Conservation (phyloP, 2,113 vertebrate species). For the Dipodomys ordii region DNA sequence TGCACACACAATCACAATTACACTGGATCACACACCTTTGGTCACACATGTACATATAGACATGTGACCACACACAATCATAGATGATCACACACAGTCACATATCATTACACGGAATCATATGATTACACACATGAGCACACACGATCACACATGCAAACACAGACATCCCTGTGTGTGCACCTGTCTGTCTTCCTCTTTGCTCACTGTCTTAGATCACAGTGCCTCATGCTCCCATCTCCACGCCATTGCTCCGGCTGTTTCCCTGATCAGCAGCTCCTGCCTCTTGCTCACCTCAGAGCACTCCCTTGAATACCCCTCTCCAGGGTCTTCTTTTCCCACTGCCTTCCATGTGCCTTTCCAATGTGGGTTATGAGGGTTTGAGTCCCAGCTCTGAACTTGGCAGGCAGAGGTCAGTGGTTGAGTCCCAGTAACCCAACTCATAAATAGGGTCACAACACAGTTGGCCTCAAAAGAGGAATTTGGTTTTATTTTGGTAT, state of each 20-base stretch:
- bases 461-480: neutral
- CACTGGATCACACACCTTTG: too few species aligned
- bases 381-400: neutral
- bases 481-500: neutral
- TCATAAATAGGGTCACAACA: neutral
- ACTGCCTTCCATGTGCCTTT: fast-evolving
- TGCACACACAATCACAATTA: too few species aligned
- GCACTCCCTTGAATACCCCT: fast-evolving
- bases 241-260: fast-evolving
- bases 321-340: neutral
- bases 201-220: neutral
- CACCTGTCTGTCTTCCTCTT: neutral
- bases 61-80: too few species aligned
- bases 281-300: neutral
- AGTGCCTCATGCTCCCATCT: too few species aligned
- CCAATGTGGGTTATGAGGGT: neutral
- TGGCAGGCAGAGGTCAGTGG: neutral
- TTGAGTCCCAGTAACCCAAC: neutral
- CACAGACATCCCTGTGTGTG: too few species aligned
- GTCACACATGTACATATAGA: too few species aligned
- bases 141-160: too few species aligned
- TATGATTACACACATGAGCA: too few species aligned
- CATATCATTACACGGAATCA: too few species aligned
- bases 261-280: too few species aligned
- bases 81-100: neutral